Percentiles rank a stretch among this genome's conserved stretches.
Evolutionary conservation across 2,888 invertebrate genomes (phyloP).

Genomic region (Drosophila borealis): DNA sequence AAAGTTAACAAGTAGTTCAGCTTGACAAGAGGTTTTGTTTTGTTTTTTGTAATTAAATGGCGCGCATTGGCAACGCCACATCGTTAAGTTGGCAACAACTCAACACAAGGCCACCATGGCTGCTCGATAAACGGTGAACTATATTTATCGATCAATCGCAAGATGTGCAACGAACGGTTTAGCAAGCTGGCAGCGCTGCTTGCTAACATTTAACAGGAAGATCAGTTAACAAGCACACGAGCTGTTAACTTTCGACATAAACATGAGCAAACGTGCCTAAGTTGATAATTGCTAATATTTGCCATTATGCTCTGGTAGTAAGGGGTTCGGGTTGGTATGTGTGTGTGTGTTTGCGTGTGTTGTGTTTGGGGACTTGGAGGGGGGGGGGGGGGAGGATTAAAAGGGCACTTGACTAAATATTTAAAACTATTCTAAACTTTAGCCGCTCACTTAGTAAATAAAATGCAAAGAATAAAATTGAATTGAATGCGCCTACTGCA

Average conservation of each 20-base stretch:
- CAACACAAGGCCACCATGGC: not conserved
- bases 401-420: conserved; percentile 62
- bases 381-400: conserved; percentile 6
- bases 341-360: not conserved
- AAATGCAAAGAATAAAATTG: conserved; percentile 73
- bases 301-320: not conserved
- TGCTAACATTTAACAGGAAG: conserved; percentile 11
- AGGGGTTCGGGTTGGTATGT: not conserved
- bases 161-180: not conserved
- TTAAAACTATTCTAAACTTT: conserved; percentile 62
- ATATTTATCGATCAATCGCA: conserved; percentile 19
- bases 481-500: conserved; percentile 43
- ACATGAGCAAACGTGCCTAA: conserved; percentile 26
- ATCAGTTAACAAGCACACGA: conserved; percentile 12
- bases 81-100: conserved; percentile 15
- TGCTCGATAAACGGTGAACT: conserved; percentile 5
- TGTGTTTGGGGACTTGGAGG: not conserved
- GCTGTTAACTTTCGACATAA: conserved; percentile 22
- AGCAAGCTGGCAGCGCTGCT: conserved; percentile 14
- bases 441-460: conserved; percentile 70
- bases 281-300: not conserved
- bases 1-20: conserved; percentile 27
- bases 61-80: conserved; percentile 6
- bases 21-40: conserved; percentile 5
- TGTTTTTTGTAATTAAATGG: conserved; percentile 1